Evolutionary conservation across 2,888 invertebrate genomes (phyloP), one percentile per base, ranked within the genome.

Genomic region (Operophtera brumata): DNA sequence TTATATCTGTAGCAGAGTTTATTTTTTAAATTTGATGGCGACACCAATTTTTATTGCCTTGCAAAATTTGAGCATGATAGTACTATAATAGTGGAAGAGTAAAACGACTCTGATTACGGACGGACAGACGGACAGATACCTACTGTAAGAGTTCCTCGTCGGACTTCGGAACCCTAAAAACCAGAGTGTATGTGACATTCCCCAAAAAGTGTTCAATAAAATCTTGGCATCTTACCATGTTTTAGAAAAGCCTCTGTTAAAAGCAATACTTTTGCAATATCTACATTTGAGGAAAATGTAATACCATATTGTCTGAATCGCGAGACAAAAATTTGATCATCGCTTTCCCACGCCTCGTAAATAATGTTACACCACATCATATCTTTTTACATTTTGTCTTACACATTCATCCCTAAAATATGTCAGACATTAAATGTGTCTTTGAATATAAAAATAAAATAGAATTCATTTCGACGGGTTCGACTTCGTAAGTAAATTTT

Each of bases 341-440:
- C 25, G 11, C 7, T 41, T 45, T 47, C 52, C 36, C 52, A 52
- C 52, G 46, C 34, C 10, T 35, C 26, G 6, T 25, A 28, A 9
- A 30, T 39, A 32, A 40, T 35, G 9, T 39, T 13, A 51, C n/a
- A 20, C 34, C 32, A 14, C 13, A 6, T 13, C 25, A 39, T 50
- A 39, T 50, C 6, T 44, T n/a, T 13, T 11, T 39, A 35, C 11
- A 25, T 42, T 35, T 46, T 47, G 20, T 37, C 11, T 35, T 35
- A 20, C 10, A 7, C 34, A 26, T 11, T 25, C n/a, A 32, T 34
- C 35, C 39, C 40, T 12, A 9, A 43, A 51, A 51, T 32, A 30
- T 32, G 30, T 39, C 37, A 50, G 39, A 40, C 39, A 9, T 30
- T 20, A 20, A 20, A 37, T 43, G 13, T 30, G 43, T 44, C 10